Percentiles rank a stretch among this genome's conserved stretches.
phyloP scores from a whole-genome alignment of 2,888 invertebrate species.

The Sinodicranocentrus sp. region DNA sequence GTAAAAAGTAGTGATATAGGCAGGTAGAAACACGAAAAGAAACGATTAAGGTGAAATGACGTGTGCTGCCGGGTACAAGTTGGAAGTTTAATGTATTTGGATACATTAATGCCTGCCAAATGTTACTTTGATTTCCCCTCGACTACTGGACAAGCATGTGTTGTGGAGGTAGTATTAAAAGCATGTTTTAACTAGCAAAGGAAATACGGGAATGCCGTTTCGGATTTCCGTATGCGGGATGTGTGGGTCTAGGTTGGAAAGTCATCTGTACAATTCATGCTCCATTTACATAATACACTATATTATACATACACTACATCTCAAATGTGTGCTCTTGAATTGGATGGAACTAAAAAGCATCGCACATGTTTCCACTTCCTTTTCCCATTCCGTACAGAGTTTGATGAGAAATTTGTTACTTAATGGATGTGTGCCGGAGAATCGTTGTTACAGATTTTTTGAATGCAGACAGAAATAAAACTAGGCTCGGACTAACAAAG shows the following conservation, averaged over 20 bases:
- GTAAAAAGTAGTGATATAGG: background rate
- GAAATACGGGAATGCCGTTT: slow-evolving; percentile 37
- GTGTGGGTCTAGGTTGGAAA: slow-evolving; percentile 58
- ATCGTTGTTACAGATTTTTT: background rate
- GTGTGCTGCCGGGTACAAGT: slow-evolving; percentile 23
- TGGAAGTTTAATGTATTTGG: slow-evolving; percentile 21
- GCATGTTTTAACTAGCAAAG: no score
- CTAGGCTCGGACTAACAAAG: background rate
- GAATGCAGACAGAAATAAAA: background rate
- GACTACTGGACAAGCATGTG: no score
- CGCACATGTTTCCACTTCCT: no score
- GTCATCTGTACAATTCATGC: background rate
- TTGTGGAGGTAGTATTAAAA: no score
- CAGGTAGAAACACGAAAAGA: slow-evolving; percentile 46
- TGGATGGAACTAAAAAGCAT: no score
- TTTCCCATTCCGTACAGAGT: no score
- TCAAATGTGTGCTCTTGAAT: no score
- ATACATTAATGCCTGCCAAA: slow-evolving; percentile 28
- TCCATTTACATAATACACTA: no score
- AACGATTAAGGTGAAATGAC: slow-evolving; percentile 64
- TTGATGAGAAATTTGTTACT: no score
- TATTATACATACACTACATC: no score
- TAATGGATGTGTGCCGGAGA: no score
- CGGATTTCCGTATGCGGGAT: slow-evolving; percentile 59
- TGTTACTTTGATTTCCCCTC: slow-evolving; percentile 9